Evolutionary conservation across 2,797 vertebrate genomes (phyloP).

Genomic region (Amniataba percoides): DNA sequence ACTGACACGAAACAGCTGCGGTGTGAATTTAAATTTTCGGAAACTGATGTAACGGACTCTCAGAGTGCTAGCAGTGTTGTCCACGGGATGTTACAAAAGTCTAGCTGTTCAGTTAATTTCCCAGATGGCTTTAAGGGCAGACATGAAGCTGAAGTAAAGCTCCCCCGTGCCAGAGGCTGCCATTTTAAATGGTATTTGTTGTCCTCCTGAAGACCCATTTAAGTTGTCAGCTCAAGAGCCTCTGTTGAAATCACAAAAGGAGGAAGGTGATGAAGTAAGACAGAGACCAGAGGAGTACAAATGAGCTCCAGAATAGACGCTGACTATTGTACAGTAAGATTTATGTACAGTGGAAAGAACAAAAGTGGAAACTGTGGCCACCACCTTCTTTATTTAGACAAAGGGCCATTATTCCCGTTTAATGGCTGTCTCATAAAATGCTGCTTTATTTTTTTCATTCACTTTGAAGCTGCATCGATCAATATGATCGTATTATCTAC

Average conservation of each 20-base stretch:
- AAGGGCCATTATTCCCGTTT: neutral
- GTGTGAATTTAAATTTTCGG: conserved; percentile 44
- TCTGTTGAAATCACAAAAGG: conserved; percentile 54
- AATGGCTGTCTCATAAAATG: neutral
- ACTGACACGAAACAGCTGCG: conserved; percentile 12
- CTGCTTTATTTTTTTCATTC: neutral
- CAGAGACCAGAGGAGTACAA: conserved; percentile 28
- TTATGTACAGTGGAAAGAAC: conserved; percentile 17
- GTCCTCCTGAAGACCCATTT: conserved; percentile 62
- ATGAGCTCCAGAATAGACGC: conserved; percentile 25
- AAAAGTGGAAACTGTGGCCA: conserved; percentile 9
- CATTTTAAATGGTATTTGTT: conserved; percentile 65
- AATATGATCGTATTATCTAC: neutral
- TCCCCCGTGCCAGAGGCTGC: conserved; percentile 50
- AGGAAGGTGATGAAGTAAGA: conserved; percentile 42
- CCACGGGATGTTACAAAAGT: conserved; percentile 35
- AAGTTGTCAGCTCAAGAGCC: conserved; percentile 55
- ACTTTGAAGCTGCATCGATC: conserved; percentile 1
- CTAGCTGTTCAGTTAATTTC: conserved; percentile 63
- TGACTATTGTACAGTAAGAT: conserved; percentile 31
- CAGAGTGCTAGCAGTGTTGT: conserved; percentile 13
- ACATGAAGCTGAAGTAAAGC: conserved; percentile 19
- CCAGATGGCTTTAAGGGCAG: conserved; percentile 60
- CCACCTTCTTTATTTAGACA: conserved; percentile 5
- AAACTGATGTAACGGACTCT: conserved; percentile 19